Base-by-base conservation (phyloP, 2,113 vertebrate species). In the Suncus etruscus region DNA sequence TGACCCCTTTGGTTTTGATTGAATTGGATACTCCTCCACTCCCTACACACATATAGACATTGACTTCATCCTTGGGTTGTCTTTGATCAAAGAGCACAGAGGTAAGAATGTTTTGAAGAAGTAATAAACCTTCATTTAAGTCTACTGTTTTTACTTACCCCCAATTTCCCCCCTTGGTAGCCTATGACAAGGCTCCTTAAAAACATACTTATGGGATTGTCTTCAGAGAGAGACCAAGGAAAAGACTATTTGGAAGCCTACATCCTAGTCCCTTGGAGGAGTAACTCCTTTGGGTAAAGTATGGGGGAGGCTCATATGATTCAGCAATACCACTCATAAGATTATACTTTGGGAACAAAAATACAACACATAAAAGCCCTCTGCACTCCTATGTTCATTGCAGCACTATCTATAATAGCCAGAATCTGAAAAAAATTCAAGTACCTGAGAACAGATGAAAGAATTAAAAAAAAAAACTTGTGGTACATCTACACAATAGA, bases 1-100 rank as follows among this genome's bases (percentile, higher is more conserved):
- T n/a, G 6, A 18, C 10, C 6, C 8, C 39, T 16, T 58, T 39
- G 14, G 8, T 61, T 3, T 51, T 69, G 8, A 0, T 24, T 16
- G n/a, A 15, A 3, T 48, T 39, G 3, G 39, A 39, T 39, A 39
- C 39, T 39, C 39, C 39, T 39, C 39, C 39, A 39, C 39, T 39
- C 5, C 39, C 39, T 39, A 39, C 39, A 39, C 14, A 29, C 15
- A 8, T 10, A 25, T 14, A 6, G 45, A 12, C n/a, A 3, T 22
- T 1, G 22, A 27, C 80, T 50, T 1, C 3, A 22, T 29, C 15
- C 27, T 63, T n/a, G 0, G 66, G 31, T 54, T 61, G 18, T 12
- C 2, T 1, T n/a, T 14, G 27, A 25, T 4, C 45, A 20, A 32
- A 31, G 27, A 22, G 12, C 22, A 6, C 0, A 20, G 14, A 8